A percentile compares a stretch with the other conserved stretches of the same genome.
Conservation (phyloP, 2,797 vertebrate genomes). For the Pteropus rufus region DNA sequence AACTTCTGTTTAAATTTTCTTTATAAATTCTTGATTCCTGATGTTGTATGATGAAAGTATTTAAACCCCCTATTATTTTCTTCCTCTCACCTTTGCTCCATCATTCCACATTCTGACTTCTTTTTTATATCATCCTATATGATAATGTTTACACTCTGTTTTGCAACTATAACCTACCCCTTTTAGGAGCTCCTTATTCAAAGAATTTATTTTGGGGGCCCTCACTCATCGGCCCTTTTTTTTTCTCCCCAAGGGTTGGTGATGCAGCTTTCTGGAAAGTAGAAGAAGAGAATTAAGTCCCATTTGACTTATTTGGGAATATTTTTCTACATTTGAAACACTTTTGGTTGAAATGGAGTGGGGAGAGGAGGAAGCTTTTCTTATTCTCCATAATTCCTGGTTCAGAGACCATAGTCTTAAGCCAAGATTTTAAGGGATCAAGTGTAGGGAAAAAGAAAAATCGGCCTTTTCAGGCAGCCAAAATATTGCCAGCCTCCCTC, state of each 20-base stretch:
- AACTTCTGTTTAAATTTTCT: not conserved
- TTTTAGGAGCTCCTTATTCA: not conserved
- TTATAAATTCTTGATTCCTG: not conserved
- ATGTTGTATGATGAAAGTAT: not conserved
- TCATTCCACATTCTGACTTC: not conserved
- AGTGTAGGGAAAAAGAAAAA: not conserved
- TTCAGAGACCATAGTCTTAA: not conserved
- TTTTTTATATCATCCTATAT: not conserved
- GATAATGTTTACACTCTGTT: not conserved
- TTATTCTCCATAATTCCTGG: not conserved
- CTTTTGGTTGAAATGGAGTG: not conserved
- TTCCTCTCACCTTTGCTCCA: not conserved
- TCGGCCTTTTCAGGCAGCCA: not conserved
- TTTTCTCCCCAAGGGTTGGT: not conserved
- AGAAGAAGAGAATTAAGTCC: not conserved
- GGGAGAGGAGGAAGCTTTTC: not conserved
- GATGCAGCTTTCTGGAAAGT: not conserved
- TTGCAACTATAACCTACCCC: not conserved
- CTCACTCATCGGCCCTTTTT: not conserved
- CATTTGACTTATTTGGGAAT: not conserved
- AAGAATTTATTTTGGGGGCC: not conserved
- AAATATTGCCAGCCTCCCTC: not conserved
- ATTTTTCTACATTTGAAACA: not conserved
- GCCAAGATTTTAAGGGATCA: not conserved
- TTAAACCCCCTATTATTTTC: not conserved